Percentiles rank a stretch among this genome's conserved stretches.
Conservation (phyloP, 2,797 vertebrate species). For the Diplodus sargus region DNA sequence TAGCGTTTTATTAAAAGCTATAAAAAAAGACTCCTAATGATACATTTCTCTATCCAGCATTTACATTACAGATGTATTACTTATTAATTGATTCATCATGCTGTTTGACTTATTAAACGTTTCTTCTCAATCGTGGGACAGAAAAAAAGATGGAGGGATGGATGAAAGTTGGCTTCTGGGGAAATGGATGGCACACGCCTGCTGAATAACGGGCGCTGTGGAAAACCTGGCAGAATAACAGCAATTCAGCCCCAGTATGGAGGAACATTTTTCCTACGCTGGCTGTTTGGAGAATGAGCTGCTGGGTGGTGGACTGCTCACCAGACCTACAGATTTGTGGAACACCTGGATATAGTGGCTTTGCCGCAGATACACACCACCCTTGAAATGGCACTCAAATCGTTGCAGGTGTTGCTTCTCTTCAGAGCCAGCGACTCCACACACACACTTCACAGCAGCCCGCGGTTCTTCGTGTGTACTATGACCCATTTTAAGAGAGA, state of each 20-base stretch:
- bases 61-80: conserved; percentile 64
- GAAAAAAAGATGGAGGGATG: conserved; percentile 24
- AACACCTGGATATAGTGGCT: conserved; percentile 59
- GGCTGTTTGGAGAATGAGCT: conserved; percentile 56
- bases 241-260: conserved; percentile 49
- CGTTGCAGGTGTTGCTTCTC: conserved; percentile 68
- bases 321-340: conserved; percentile 52
- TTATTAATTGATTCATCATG: conserved; percentile 76
- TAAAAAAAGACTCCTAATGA: conserved; percentile 66
- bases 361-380: conserved; percentile 46
- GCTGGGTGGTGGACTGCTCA: conserved; percentile 35
- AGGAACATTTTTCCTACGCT: conserved; percentile 51
- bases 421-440: conserved; percentile 17
- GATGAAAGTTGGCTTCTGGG: conserved; percentile 45
- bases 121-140: conserved; percentile 47
- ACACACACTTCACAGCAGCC: conserved; percentile 32
- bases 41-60: conserved; percentile 58
- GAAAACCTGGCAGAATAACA: conserved; percentile 60
- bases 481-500: conserved; percentile 69
- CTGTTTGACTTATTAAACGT: conserved; percentile 62
- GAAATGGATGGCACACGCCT: conserved; percentile 64
- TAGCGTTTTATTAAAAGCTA: conserved; percentile 71
- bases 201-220: conserved; percentile 60
- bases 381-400: conserved; percentile 59
- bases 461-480: conserved; percentile 54